These are phyloP conservation scores for Colletes latitarsis DNA, from an alignment of 1,140 invertebrate genomes.

Conservation along the genomic window DNA sequence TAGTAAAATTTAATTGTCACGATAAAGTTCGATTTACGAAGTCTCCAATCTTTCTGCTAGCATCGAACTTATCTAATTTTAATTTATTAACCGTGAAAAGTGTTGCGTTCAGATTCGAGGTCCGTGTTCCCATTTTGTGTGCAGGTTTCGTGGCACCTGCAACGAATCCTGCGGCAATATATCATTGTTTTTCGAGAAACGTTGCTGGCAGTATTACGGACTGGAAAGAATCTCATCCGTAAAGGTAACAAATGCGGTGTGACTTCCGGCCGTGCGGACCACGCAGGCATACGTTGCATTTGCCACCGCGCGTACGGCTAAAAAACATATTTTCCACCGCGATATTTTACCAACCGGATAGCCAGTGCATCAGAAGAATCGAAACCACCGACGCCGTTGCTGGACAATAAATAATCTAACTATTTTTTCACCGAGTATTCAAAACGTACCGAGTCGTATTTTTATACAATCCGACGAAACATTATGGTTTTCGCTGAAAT, in stretches of 20 bases:
- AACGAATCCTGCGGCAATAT: neutral
- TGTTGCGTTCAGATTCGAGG: neutral
- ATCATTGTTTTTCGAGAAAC: slow-evolving; percentile 17
- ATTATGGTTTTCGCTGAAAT: neutral
- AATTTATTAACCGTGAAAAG: slow-evolving; percentile 2
- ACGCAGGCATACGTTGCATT: neutral
- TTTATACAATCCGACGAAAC: neutral
- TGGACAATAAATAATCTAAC: slow-evolving; percentile 1
- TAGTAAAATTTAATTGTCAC: neutral
- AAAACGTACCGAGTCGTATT: neutral
- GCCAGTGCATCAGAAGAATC: neutral
- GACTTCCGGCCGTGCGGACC: slow-evolving; percentile 20
- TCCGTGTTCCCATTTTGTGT: slow-evolving; percentile 4
- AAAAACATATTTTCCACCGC: slow-evolving; percentile 3
- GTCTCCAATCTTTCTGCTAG: neutral
- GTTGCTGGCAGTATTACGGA: slow-evolving; percentile 18
- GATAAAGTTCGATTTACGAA: neutral
- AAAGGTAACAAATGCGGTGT: slow-evolving; percentile 43
- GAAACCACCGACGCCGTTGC: neutral
- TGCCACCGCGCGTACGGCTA: too few species aligned
- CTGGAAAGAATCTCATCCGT: slow-evolving; percentile 22
- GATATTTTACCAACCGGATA: slow-evolving; percentile 15
- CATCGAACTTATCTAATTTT: neutral
- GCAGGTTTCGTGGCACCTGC: neutral
- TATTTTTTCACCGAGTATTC: neutral